Conservation (phyloP, 2,888 invertebrate species). For the Bombylius major region DNA sequence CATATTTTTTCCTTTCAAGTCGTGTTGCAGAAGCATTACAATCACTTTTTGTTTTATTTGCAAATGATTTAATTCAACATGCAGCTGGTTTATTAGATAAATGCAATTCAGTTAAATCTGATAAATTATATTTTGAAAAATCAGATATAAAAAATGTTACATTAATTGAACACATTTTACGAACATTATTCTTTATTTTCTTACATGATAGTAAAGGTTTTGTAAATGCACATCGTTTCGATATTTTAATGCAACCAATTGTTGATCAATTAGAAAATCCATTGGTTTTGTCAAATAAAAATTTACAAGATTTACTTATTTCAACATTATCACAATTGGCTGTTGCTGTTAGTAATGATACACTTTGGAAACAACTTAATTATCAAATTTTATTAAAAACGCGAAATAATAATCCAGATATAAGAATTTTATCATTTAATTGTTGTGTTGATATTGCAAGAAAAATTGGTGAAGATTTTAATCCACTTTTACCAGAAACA, state of each 20-base stretch:
- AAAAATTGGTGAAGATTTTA: slow-evolving; percentile 78
- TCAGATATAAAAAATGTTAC: slow-evolving; percentile 45
- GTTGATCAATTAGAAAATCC: slow-evolving; percentile 80
- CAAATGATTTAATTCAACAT: slow-evolving; percentile 71
- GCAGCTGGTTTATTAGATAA: slow-evolving; percentile 58
- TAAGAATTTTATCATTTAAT: slow-evolving; percentile 57
- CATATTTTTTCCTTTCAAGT: slow-evolving; percentile 62
- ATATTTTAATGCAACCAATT: slow-evolving; percentile 70
- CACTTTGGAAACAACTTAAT: slow-evolving; percentile 79
- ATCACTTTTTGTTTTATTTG: slow-evolving; percentile 81
- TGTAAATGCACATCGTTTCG: slow-evolving; percentile 72
- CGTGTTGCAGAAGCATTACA: slow-evolving; percentile 71
- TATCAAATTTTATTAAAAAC: slow-evolving; percentile 84
- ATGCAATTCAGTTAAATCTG: slow-evolving; percentile 49
- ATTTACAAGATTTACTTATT: slow-evolving; percentile 50
- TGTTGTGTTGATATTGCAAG: slow-evolving; percentile 66
- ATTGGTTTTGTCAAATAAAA: slow-evolving; percentile 37
- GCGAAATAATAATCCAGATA: slow-evolving; percentile 58
- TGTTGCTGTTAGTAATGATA: slow-evolving; percentile 69
- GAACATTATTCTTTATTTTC: slow-evolving; percentile 66
- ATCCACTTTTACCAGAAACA: slow-evolving; percentile 80
- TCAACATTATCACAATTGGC: slow-evolving; percentile 74
- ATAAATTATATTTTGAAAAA: slow-evolving; percentile 37
- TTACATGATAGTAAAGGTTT: slow-evolving; percentile 73
- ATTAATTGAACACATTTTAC: slow-evolving; percentile 57